A percentile compares a stretch with the other conserved stretches of the same genome.
Evolutionary conservation across 2,888 invertebrate genomes (phyloP).

Genomic region (Clunio marinus): DNA sequence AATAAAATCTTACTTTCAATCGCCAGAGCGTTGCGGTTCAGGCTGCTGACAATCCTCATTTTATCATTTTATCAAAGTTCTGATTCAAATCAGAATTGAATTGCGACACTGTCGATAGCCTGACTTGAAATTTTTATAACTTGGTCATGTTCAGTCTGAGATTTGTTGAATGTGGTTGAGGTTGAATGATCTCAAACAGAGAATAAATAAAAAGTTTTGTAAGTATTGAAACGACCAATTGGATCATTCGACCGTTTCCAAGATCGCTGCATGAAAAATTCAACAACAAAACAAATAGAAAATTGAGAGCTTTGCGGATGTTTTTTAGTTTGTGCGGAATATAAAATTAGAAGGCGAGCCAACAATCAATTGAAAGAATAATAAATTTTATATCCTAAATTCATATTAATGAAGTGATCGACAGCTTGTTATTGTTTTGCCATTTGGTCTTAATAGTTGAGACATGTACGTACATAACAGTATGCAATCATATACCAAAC

Average conservation of each 20-base stretch:
- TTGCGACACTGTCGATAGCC: no score
- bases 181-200: slow-evolving; percentile 31
- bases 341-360: no score
- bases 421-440: no score
- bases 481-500: no score
- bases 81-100: no score
- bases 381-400: background rate
- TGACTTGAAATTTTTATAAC: slow-evolving; percentile 5
- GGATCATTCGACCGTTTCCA: background rate
- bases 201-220: background rate
- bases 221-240: background rate
- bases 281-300: no score
- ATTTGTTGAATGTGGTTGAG: slow-evolving; percentile 1
- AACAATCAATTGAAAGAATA: background rate
- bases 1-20: slow-evolving; percentile 36
- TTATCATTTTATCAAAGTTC: no score
- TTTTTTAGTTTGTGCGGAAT: no score
- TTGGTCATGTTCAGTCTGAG: slow-evolving; percentile 22
- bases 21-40: background rate
- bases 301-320: background rate
- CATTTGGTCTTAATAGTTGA: no score
- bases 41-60: no score
- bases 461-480: no score
- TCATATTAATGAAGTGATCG: no score
- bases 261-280: background rate